Evolutionary conservation across 2,113 vertebrate species (phyloP), one percentile per base, ranked within the genome.

Genomic region (Spheniscus mendiculus): DNA sequence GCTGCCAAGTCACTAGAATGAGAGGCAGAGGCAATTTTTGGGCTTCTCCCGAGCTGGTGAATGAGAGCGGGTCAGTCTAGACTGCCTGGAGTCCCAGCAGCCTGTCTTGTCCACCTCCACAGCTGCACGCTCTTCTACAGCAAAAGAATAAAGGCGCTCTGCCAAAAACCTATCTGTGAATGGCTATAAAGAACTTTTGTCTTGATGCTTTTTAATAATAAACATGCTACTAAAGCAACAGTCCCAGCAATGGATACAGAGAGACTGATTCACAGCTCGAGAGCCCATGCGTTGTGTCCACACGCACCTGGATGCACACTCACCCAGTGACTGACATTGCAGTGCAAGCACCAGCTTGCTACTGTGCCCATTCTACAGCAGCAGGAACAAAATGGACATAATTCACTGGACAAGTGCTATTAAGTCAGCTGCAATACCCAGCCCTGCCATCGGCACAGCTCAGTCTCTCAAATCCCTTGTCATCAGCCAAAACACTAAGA

Each of bases 291-390:
- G 2, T 4, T 5, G 13, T 23, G 30, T 16, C 55, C 52, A 52
- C 11, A 5, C 0, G 21, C 29, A 29, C 27, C 13, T 0, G 12
- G 56, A 59, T 38, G 26, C 22, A 50, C 15, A 27, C 12, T 25
- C 23, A 9, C 19, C 8, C 29, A 1, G 3, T 7, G 25, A 45
- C 53, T 58, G 44, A 34, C 9, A 26, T 0, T 14, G 25, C 12
- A 1, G 17, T 11, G 16, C 20, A 13, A 53, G 30, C 34, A 63
- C 21, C 25, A 61, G 49, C 52, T 50, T 66, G 59, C 27, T 18
- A 6, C 69, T 66, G 70, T 40, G 61, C 30, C 38, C 27, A 13
- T 26, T n/a, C 27, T 18, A 30, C 56, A 83, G 61, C 19, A 76
- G 45, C 88, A 74, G 42, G 66, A 55, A 55, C 34, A 27, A 56